Evolutionary conservation across 2,888 invertebrate genomes (phyloP).

Genomic region (Lasioglossum oenotherae): DNA sequence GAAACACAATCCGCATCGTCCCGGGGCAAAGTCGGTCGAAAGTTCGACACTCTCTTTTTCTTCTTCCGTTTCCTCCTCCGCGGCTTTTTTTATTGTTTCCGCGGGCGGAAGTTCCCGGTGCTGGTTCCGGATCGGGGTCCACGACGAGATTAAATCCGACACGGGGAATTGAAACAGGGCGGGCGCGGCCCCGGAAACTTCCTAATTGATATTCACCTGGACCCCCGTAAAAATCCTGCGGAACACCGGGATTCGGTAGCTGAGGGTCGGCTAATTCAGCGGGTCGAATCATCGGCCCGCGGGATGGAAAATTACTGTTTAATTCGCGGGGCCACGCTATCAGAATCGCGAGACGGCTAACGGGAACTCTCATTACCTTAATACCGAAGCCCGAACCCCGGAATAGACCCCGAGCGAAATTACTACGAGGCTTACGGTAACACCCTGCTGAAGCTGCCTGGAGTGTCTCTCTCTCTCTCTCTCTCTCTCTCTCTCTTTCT

Average conservation of each 20-base stretch:
- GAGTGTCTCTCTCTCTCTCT: background rate
- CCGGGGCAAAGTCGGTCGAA: conserved; percentile 52
- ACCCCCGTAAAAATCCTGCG: background rate
- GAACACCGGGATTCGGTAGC: background rate
- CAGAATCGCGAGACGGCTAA: conserved; percentile 32
- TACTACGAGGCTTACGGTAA: conserved; percentile 63
- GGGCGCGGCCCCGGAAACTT: conserved; percentile 52
- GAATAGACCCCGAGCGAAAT: conserved; percentile 58
- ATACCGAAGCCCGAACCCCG: conserved; percentile 42
- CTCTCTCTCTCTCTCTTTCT: background rate
- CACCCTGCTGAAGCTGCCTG: conserved; percentile 47
- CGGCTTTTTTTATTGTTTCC: conserved; percentile 31
- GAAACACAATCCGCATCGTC: conserved; percentile 53
- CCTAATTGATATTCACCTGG: conserved; percentile 53
- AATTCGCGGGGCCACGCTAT: conserved; percentile 50
- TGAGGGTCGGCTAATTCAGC: conserved; percentile 44
- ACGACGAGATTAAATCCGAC: conserved; percentile 49
- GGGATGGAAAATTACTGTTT: conserved; percentile 61
- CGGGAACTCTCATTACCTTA: conserved; percentile 66
- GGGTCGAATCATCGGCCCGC: conserved; percentile 47
- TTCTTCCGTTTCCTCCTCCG: background rate
- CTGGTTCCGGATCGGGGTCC: background rate
- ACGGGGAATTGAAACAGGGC: conserved; percentile 49
- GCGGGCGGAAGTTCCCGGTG: conserved; percentile 34
- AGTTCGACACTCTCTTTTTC: conserved; percentile 33